Evolutionary conservation across 2,113 vertebrate species (phyloP).

Genomic region (Talpa occidentalis): DNA sequence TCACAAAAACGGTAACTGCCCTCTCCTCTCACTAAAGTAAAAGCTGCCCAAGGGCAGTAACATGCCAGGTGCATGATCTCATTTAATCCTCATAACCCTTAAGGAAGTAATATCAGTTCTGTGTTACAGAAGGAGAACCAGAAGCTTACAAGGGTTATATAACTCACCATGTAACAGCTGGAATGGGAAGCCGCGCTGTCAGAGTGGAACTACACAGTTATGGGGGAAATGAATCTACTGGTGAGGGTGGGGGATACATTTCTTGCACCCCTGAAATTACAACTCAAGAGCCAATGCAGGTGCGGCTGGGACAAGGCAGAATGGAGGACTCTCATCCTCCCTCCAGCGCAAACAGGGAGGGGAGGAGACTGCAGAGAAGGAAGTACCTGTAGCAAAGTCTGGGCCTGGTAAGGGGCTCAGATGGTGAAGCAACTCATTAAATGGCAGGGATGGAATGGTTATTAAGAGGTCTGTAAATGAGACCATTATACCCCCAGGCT

Average conservation of each 20-base stretch:
- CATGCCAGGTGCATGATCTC: neutral
- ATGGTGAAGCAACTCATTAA: neutral
- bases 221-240: neutral
- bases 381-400: neutral
- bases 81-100: neutral
- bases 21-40: neutral
- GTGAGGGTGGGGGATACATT: neutral
- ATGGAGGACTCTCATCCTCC: no score
- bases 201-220: rapidly evolving
- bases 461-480: neutral
- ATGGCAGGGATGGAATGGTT: neutral
- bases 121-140: neutral
- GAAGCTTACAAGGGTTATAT: neutral
- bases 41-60: neutral
- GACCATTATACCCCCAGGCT: neutral
- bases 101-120: neutral
- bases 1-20: neutral
- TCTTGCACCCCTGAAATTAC: neutral
- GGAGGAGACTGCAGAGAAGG: neutral
- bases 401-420: neutral
- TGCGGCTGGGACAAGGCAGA: neutral
- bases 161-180: neutral
- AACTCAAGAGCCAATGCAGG: neutral
- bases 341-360: neutral
- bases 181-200: neutral